Percentiles rank a stretch among this genome's conserved stretches.
These are phyloP conservation scores for Clarias fuscus DNA, from an alignment of 2,797 vertebrate species.

Conservation along the genomic window DNA sequence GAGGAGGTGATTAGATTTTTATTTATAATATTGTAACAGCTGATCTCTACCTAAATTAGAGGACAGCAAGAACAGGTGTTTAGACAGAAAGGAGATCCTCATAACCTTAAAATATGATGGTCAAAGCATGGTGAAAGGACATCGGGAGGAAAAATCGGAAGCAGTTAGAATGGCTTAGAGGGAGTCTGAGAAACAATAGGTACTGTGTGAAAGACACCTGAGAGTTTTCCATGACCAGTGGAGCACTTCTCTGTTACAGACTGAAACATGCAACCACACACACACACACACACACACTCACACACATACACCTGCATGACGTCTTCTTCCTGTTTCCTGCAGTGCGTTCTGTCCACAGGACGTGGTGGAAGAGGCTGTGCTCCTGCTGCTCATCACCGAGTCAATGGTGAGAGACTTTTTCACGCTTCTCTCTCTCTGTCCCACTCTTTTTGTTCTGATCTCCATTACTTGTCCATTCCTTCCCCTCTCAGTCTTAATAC, in stretches of 20 bases:
- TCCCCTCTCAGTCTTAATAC: neutral
- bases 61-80: neutral
- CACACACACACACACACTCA: slow-evolving; percentile 24
- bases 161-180: neutral
- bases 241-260: slow-evolving; percentile 62
- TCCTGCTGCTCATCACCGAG: slow-evolving; percentile 94
- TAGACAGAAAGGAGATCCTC: neutral
- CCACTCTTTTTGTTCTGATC: neutral
- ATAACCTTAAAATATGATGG: neutral
- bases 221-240: slow-evolving; percentile 40
- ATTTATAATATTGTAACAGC: neutral
- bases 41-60: neutral
- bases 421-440: slow-evolving; percentile 26
- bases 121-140: neutral
- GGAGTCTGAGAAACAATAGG: slow-evolving; percentile 19
- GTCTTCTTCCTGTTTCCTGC: slow-evolving; percentile 61
- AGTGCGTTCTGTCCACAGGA: slow-evolving; percentile 96
- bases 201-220: slow-evolving; percentile 29
- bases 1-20: slow-evolving; percentile 17
- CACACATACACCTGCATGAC: slow-evolving; percentile 43
- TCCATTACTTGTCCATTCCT: neutral
- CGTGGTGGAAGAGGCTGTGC: slow-evolving; percentile 95
- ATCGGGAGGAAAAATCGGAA: neutral
- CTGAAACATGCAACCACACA: slow-evolving; percentile 62
- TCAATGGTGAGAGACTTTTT: slow-evolving; percentile 88